A percentile compares a stretch with the other conserved stretches of the same genome.
Conservation (phyloP, 1,140 invertebrate species). For the Callitettix versicolor region DNA sequence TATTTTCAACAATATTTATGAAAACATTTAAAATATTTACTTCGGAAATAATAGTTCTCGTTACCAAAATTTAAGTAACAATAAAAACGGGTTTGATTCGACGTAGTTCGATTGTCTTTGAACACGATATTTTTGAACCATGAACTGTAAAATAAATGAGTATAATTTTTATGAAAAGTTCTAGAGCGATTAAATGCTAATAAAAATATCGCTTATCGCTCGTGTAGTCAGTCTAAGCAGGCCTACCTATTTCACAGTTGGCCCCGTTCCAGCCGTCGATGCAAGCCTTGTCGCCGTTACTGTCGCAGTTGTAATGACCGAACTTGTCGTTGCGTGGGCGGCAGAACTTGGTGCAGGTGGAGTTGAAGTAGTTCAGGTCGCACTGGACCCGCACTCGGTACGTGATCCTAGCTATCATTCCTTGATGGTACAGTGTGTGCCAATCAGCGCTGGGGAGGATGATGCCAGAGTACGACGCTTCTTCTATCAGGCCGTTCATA, state of each 20-base stretch:
- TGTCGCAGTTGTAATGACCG: constrained; percentile 85
- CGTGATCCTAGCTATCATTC: constrained; percentile 58
- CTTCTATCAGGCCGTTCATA: constrained; percentile 58
- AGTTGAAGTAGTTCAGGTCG: constrained; percentile 86
- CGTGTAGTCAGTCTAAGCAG: background rate
- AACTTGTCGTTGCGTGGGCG: constrained; percentile 83
- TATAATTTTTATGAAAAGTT: too few species aligned
- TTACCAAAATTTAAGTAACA: too few species aligned
- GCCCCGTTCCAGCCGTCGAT: constrained; percentile 85
- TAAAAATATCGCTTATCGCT: too few species aligned
- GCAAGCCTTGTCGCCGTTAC: constrained; percentile 82
- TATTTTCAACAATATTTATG: too few species aligned
- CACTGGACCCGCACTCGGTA: constrained; percentile 87
- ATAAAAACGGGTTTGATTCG: too few species aligned
- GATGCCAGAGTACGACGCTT: constrained; percentile 80
- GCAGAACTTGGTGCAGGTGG: constrained; percentile 88
- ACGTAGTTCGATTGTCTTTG: too few species aligned
- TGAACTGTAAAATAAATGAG: too few species aligned
- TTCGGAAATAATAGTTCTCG: too few species aligned
- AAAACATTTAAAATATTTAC: too few species aligned
- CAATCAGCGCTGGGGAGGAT: constrained; percentile 78
- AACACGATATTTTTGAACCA: too few species aligned
- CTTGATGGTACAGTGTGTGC: constrained; percentile 78
- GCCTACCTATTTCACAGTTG: constrained; percentile 81
- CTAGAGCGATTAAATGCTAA: too few species aligned